These are phyloP conservation scores for Ambastaia sidthimunki DNA, from an alignment of 2,797 vertebrate genomes.

Conservation along the genomic window DNA sequence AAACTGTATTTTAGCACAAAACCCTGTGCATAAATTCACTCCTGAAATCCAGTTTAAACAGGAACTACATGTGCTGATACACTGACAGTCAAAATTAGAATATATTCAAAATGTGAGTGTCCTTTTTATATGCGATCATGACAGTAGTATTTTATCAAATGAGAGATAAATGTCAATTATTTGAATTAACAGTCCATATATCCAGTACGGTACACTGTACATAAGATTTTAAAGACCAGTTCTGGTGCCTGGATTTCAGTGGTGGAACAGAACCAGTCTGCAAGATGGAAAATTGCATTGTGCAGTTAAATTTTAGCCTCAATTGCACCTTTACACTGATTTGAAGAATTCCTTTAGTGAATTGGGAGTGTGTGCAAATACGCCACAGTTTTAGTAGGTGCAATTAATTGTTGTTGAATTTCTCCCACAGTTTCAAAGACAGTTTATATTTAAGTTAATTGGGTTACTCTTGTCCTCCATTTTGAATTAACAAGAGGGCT, in stretches of 20 bases:
- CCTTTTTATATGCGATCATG: background rate
- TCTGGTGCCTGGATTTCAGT: background rate
- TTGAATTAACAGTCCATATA: no score
- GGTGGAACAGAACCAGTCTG: background rate
- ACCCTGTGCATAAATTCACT: background rate
- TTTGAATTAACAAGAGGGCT: constrained; percentile 14
- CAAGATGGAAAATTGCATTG: background rate
- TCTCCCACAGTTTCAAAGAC: background rate
- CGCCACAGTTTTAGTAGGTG: background rate
- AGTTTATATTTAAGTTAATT: constrained; percentile 39
- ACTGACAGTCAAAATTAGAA: no score
- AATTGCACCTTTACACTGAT: no score
- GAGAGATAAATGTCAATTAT: no score
- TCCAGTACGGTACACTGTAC: no score
- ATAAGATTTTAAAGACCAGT: background rate
- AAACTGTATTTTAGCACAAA: no score
- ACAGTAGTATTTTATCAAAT: no score
- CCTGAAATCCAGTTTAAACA: background rate
- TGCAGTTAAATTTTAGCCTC: no score
- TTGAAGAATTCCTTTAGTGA: background rate
- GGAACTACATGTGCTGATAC: background rate
- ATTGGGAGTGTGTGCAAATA: background rate
- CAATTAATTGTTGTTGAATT: background rate
- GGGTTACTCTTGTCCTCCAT: constrained; percentile 14
- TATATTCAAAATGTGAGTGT: no score